Evolutionary conservation across 2,113 vertebrate species (phyloP).

Genomic region (Cyphomyrus plagiostoma): DNA sequence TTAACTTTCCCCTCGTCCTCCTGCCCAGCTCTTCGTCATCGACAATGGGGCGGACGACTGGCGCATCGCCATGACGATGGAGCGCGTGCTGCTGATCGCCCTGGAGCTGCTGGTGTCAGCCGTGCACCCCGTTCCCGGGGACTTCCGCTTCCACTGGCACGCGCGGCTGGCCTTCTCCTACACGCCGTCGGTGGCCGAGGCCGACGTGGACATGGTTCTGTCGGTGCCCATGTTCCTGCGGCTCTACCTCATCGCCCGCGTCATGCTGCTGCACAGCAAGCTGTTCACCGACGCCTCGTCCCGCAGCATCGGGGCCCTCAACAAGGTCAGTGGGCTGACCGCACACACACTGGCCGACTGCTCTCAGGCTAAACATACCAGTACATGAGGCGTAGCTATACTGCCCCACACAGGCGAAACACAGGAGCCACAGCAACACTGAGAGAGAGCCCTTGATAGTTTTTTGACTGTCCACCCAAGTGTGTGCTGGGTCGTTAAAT

Average conservation of each 20-base stretch:
- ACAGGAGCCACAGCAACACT: not conserved
- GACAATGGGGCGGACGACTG: slow-evolving; percentile 98
- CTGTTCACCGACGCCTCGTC: slow-evolving; percentile 85
- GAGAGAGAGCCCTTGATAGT: not conserved
- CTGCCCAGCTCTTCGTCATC: slow-evolving; percentile 84
- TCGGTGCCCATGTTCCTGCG: slow-evolving; percentile 98
- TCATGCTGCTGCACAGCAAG: slow-evolving; percentile 97
- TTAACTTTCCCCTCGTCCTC: slow-evolving; percentile 22
- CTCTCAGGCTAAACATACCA: not conserved
- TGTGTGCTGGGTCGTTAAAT: not conserved
- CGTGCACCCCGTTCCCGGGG: slow-evolving; percentile 90
- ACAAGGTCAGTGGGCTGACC: slow-evolving; percentile 53
- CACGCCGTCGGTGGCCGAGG: slow-evolving; percentile 81
- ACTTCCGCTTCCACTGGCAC: slow-evolving; percentile 95
- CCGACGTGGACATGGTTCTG: slow-evolving; percentile 95
- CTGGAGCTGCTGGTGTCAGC: slow-evolving; percentile 96
- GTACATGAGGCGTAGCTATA: not conserved
- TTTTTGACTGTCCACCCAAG: not conserved
- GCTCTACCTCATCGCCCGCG: slow-evolving; percentile 93
- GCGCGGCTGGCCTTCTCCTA: slow-evolving; percentile 94
- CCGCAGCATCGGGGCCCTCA: slow-evolving; percentile 69
- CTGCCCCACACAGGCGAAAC: not conserved
- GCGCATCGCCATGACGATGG: slow-evolving; percentile 96
- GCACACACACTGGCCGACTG: not conserved
- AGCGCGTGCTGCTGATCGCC: slow-evolving; percentile 87